A percentile compares a stretch with the other conserved stretches of the same genome.
These are phyloP conservation scores for Neodiprion pinetum DNA, from an alignment of 1,140 invertebrate genomes.

Conservation along the genomic window DNA sequence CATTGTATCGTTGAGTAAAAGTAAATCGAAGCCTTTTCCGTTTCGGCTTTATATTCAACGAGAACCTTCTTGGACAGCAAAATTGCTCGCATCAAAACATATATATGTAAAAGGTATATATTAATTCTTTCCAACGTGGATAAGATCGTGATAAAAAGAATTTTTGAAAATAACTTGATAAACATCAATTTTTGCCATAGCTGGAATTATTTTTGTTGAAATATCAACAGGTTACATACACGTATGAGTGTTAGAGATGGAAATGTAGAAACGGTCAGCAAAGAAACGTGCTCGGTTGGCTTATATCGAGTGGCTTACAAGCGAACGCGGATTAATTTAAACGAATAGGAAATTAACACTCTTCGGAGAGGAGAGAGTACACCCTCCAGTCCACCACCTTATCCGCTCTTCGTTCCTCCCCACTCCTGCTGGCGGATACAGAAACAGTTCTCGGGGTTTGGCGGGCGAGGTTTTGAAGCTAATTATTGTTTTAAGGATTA, in stretches of 20 bases:
- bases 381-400: background rate
- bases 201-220: background rate
- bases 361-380: background rate
- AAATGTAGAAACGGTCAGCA: background rate
- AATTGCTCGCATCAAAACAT: too few species aligned
- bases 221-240: background rate
- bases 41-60: too few species aligned
- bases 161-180: too few species aligned
- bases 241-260: background rate
- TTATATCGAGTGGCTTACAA: background rate
- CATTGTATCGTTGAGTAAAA: too few species aligned
- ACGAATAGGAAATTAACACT: background rate
- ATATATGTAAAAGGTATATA: too few species aligned
- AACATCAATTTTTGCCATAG: too few species aligned
- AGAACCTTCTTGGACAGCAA: too few species aligned
- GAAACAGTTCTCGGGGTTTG: conserved; percentile 1
- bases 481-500: conserved; percentile 64
- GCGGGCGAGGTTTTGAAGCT: conserved; percentile 35
- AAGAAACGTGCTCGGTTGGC: background rate
- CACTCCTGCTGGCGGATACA: background rate
- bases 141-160: too few species aligned
- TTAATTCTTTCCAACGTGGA: too few species aligned
- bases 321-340: background rate
- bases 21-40: too few species aligned
- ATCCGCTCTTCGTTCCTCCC: background rate